phyloP scores from a whole-genome alignment of 2,888 invertebrate species.

The Mesoligia furuncula region DNA sequence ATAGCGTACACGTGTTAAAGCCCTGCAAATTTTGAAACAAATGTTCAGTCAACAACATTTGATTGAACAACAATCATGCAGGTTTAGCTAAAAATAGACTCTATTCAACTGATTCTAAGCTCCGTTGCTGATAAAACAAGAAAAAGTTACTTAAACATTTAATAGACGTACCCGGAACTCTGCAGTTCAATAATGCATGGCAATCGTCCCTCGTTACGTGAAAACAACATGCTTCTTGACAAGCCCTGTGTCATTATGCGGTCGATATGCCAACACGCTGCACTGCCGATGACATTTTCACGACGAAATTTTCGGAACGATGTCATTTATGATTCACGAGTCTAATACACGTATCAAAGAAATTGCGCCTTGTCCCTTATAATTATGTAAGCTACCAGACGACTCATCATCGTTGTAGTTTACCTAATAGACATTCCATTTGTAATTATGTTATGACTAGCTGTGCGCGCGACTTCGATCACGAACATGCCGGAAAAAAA shows the following conservation, averaged over 20 bases:
- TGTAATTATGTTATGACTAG: not conserved
- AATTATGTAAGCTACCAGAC: not conserved
- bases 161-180: not conserved
- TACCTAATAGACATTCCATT: not conserved
- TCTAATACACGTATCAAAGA: not conserved
- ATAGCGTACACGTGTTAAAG: not conserved
- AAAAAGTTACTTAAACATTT: not conserved
- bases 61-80: not conserved
- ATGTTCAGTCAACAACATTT: not conserved
- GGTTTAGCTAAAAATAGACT: not conserved
- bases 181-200: constrained; percentile 11
- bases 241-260: constrained; percentile 7
- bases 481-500: too few species aligned
- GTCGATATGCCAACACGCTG: constrained; percentile 19
- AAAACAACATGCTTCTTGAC: constrained; percentile 2
- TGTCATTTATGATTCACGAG: constrained; percentile 27
- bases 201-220: not conserved
- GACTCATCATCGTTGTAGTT: not conserved
- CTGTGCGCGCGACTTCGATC: too few species aligned
- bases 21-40: not conserved
- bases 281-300: constrained; percentile 19
- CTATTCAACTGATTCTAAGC: not conserved
- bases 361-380: not conserved
- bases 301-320: constrained; percentile 5
- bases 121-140: not conserved